Evolutionary conservation across 1,140 invertebrate species (phyloP), one percentile per base, ranked within the genome.

Genomic region (Aphidius ervi): DNA sequence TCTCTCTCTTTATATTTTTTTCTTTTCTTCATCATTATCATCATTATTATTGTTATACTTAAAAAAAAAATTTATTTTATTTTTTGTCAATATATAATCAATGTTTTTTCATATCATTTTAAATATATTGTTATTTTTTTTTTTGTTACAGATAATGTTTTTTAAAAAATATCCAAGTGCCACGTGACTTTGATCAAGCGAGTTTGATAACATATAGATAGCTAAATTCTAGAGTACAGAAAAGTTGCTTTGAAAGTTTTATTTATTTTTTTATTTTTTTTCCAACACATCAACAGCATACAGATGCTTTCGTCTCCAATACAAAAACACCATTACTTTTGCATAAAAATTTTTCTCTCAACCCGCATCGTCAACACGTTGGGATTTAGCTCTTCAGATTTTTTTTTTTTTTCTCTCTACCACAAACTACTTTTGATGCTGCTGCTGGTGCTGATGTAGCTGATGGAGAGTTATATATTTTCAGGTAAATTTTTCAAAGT

Each of bases 141-240:
- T 16, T 16, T 16, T 16, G 16, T 0, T 16, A 16, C 16, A 16
- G 16, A 16, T 16, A 16, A 16, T 16, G 16, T 16, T 16, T 16
- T 16, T 16, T 16, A 16, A 16, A 31, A 31, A 31, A 31, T 31
- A 1, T 31, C 4, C 37, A 37, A 52, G 42, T 58, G 43, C 58
- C 64, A 65, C 58, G 61, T 65, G 61, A 65, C 61, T 62, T 65
- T 65, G 64, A 65, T 65, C 61, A 65, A 62, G 23, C 60, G 64
- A 49, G 48, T 58, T 42, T 60, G 58, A 20, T 45, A 48, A 41
- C 50, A 39, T 41, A 5, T 46, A 59, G 52, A 62, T 39, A 16
- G 16, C n/a, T 43, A 42, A 57, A 39, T 39, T 20, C 40, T 45
- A 53, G 50, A 20, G 46, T 46, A 56, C 46, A 50, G 61, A 54